Evolutionary conservation across 1,140 invertebrate species (phyloP).

Genomic region (Maconellicoccus hirsutus): DNA sequence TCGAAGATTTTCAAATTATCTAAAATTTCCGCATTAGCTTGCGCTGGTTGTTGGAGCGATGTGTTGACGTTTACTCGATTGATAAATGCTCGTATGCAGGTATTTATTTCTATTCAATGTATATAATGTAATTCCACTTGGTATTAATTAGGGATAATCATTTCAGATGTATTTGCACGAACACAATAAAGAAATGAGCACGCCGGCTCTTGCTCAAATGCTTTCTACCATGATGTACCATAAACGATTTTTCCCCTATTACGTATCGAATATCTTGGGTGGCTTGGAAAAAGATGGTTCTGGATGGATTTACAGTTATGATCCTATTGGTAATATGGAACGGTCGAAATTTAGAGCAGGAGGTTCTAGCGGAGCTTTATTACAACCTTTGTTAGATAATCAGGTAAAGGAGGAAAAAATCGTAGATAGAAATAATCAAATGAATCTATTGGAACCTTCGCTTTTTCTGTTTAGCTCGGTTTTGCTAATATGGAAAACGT

Average conservation of each 20-base stretch:
- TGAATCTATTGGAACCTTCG: background rate
- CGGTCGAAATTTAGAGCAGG: slow-evolving; percentile 63
- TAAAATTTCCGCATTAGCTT: slow-evolving; percentile 70
- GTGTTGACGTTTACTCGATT: slow-evolving; percentile 82
- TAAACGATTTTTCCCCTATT: slow-evolving; percentile 97
- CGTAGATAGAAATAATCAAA: background rate
- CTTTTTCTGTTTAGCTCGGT: slow-evolving; percentile 50
- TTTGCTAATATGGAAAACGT: slow-evolving; percentile 68
- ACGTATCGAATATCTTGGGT: slow-evolving; percentile 87
- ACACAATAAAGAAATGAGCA: slow-evolving; percentile 86
- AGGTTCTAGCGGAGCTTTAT: slow-evolving; percentile 66
- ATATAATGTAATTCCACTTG: background rate
- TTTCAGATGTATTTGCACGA: slow-evolving; percentile 87
- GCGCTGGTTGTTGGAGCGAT: slow-evolving; percentile 94
- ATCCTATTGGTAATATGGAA: slow-evolving; percentile 92
- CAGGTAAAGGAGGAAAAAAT: slow-evolving; percentile 42
- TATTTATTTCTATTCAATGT: slow-evolving; percentile 33
- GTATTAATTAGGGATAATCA: slow-evolving; percentile 12
- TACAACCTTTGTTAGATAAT: slow-evolving; percentile 80
- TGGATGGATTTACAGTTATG: slow-evolving; percentile 89
- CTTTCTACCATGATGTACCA: slow-evolving; percentile 92
- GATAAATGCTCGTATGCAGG: slow-evolving; percentile 72
- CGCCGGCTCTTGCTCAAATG: slow-evolving; percentile 86
- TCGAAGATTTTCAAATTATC: slow-evolving; percentile 73
- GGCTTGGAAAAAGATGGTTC: slow-evolving; percentile 79